phyloP scores from a whole-genome alignment of 2,888 invertebrate species.

The Ctenicera cuprea region DNA sequence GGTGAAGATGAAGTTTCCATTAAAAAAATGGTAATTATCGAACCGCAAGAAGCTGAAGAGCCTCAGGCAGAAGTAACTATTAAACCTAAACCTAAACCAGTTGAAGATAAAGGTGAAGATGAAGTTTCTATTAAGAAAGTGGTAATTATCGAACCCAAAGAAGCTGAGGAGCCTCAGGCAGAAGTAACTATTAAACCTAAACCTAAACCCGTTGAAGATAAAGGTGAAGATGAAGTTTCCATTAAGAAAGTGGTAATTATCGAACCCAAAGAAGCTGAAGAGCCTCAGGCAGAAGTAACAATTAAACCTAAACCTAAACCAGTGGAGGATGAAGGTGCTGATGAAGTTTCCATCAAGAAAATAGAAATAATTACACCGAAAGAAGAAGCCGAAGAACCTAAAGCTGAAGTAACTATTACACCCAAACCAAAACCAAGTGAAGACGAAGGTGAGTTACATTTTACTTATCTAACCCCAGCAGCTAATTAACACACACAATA shows the following conservation, averaged over 20 bases:
- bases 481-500: constrained; percentile 58
- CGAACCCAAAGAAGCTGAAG: constrained; percentile 61
- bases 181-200: constrained; percentile 69
- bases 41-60: constrained; percentile 60
- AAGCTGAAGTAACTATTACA: constrained; percentile 58
- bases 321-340: constrained; percentile 67
- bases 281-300: constrained; percentile 55
- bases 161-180: constrained; percentile 58
- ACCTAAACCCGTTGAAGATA: constrained; percentile 74
- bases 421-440: constrained; percentile 72
- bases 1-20: constrained; percentile 54
- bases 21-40: constrained; percentile 43
- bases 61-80: constrained; percentile 55
- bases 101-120: constrained; percentile 69
- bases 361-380: constrained; percentile 52
- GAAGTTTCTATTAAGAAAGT: constrained; percentile 55
- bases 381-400: constrained; percentile 60
- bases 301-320: constrained; percentile 59
- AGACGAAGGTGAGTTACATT: constrained; percentile 78
- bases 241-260: constrained; percentile 31
- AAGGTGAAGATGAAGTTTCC: constrained; percentile 73
- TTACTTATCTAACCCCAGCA: constrained; percentile 55
- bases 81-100: constrained; percentile 72
- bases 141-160: constrained; percentile 51
- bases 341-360: constrained; percentile 52